Conservation (phyloP, 2,113 vertebrate species). For the Haemorhous mexicanus region DNA sequence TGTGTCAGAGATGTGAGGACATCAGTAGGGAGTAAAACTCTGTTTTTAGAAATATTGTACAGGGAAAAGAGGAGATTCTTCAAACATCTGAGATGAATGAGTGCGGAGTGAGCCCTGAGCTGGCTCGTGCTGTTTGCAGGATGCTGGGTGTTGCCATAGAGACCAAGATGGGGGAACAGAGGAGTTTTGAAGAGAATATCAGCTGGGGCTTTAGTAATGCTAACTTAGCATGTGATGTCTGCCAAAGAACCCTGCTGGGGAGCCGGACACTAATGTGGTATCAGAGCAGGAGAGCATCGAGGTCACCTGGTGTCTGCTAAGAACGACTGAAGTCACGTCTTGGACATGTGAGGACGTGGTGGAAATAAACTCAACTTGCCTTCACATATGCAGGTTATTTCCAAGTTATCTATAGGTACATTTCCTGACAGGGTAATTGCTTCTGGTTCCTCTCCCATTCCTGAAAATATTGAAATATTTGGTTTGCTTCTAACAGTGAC, state of each 20-base stretch:
- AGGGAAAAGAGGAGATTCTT: neutral
- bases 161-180: neutral
- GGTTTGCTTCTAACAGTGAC: neutral
- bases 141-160: neutral
- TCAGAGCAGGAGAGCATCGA: neutral
- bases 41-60: neutral
- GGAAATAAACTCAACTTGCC: neutral
- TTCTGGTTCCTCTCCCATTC: neutral
- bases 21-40: neutral
- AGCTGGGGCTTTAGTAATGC: neutral
- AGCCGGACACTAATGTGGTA: accelerated
- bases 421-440: neutral
- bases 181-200: neutral
- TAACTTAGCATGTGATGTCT: neutral
- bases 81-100: neutral
- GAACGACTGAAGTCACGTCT: accelerated
- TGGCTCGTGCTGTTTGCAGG: neutral
- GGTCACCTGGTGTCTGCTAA: accelerated
- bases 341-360: accelerated
- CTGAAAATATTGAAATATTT: neutral
- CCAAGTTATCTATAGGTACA: neutral
- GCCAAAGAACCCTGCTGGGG: neutral
- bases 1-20: neutral
- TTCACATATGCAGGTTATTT: neutral
- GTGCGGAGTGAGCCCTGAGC: neutral